Conservation (phyloP, 1,140 invertebrate species). For the Calephelis nemesis region DNA sequence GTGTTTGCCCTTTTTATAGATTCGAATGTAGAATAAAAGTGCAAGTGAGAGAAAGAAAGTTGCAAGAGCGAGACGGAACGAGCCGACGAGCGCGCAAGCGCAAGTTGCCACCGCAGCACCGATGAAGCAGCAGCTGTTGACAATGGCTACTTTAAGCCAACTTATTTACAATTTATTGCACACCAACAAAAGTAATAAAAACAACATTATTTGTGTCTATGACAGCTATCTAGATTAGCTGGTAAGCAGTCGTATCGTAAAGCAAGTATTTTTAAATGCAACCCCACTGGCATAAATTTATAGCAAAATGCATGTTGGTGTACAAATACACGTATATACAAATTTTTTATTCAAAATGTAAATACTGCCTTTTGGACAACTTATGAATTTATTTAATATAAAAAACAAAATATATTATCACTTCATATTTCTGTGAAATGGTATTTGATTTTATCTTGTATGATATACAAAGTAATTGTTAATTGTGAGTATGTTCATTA, state of each 20-base stretch:
- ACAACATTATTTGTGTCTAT: too few species aligned
- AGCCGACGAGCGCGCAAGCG: conserved; percentile 51
- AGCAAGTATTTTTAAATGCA: too few species aligned
- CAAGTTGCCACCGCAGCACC: conserved; percentile 47
- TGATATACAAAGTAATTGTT: not conserved
- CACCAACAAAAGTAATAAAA: conserved; percentile 2
- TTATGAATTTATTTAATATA: not conserved
- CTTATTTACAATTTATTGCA: conserved; percentile 8
- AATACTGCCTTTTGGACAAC: conserved; percentile 74
- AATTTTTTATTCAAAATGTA: conserved; percentile 27
- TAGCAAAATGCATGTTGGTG: not conserved
- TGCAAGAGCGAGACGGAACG: conserved; percentile 62
- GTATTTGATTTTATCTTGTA: not conserved
- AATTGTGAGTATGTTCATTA: too few species aligned
- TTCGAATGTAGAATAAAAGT: conserved; percentile 46
- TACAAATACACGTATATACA: not conserved
- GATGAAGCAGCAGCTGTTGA: conserved; percentile 48
- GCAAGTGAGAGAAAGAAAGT: conserved; percentile 58
- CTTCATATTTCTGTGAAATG: not conserved
- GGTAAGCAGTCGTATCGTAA: too few species aligned
- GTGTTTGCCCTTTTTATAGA: conserved; percentile 28
- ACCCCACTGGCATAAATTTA: too few species aligned
- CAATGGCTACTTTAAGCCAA: conserved; percentile 24
- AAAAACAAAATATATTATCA: not conserved
- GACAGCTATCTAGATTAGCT: too few species aligned